Percentiles rank a stretch among this genome's conserved stretches.
These are phyloP conservation scores for Drosophila formosana DNA, from an alignment of 2,888 invertebrate genomes.

Conservation along the genomic window DNA sequence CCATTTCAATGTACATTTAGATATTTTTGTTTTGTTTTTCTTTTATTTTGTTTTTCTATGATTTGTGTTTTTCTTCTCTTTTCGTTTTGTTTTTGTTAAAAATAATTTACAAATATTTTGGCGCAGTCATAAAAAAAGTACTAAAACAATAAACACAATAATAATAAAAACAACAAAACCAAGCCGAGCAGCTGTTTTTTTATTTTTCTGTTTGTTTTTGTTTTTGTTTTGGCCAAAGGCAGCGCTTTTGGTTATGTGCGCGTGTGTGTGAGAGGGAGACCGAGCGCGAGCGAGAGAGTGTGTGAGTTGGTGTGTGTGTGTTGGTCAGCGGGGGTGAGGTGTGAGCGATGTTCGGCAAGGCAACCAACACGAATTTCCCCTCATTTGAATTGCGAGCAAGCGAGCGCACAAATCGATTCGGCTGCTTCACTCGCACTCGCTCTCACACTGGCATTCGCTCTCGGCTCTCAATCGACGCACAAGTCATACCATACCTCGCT, in stretches of 20 bases:
- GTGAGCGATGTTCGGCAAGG: constrained; percentile 9
- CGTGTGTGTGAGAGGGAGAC: constrained; percentile 2
- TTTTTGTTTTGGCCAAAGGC: constrained; percentile 35
- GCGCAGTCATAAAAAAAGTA: constrained; percentile 62
- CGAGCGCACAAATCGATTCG: constrained; percentile 12
- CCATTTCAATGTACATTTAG: constrained; percentile 61
- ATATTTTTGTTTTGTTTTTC: constrained; percentile 44
- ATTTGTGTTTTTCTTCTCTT: constrained; percentile 5
- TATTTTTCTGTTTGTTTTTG: too few relatives aligned
- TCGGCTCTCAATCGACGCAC: constrained; percentile 34
- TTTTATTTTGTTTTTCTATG: constrained; percentile 40
- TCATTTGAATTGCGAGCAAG: constrained; percentile 53
- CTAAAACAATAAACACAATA: constrained; percentile 49
- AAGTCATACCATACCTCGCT: constrained; percentile 12
- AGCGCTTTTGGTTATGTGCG: constrained; percentile 39
- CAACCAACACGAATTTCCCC: constrained; percentile 52
- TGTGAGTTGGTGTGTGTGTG: neutral
- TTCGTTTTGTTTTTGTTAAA: constrained; percentile 29
- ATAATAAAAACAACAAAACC: constrained; percentile 68
- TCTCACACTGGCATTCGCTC: constrained; percentile 12
- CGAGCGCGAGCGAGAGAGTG: constrained; percentile 15
- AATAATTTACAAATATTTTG: constrained; percentile 78
- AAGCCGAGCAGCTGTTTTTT: constrained; percentile 67
- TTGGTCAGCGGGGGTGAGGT: constrained; percentile 10
- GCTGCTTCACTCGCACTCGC: constrained; percentile 33